Evolutionary conservation across 2,888 invertebrate genomes (phyloP).

Genomic region (Napeogenes inachia): DNA sequence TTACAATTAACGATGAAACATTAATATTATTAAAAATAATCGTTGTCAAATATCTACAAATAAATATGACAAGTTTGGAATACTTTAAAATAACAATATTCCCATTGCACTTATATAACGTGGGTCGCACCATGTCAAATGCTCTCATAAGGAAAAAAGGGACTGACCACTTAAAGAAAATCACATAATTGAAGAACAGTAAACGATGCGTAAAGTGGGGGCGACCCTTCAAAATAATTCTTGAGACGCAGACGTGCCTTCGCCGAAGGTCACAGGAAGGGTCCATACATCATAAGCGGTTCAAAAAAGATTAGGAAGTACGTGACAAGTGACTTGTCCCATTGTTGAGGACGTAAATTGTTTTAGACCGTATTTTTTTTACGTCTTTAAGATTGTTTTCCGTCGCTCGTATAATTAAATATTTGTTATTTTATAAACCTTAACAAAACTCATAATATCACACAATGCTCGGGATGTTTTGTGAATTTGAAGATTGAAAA

Average conservation of each 20-base stretch:
- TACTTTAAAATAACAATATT: conserved; percentile 24
- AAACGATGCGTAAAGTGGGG: conserved; percentile 72
- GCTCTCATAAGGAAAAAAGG: conserved; percentile 46
- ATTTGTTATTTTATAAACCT: too few species aligned
- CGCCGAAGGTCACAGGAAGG: conserved; percentile 56
- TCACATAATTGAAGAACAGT: conserved; percentile 76
- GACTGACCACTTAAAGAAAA: conserved; percentile 73
- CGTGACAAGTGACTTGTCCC: conserved; percentile 34
- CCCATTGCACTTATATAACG: conserved; percentile 20
- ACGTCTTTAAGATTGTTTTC: background rate
- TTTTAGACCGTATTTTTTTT: conserved; percentile 19
- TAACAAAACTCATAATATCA: too few species aligned
- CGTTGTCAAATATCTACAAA: too few species aligned
- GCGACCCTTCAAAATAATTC: conserved; percentile 52
- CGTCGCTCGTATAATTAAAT: too few species aligned
- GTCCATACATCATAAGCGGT: conserved; percentile 63
- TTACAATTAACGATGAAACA: too few species aligned
- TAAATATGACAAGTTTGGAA: background rate
- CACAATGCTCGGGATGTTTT: too few species aligned
- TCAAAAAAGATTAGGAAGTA: conserved; percentile 47
- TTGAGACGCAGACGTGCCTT: conserved; percentile 56
- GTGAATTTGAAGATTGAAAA: too few species aligned
- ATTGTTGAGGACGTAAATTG: conserved; percentile 23
- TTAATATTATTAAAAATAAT: too few species aligned
- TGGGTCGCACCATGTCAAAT: conserved; percentile 22